Base-by-base conservation (phyloP, 2,888 invertebrate species). In the Drosophila yooni region DNA sequence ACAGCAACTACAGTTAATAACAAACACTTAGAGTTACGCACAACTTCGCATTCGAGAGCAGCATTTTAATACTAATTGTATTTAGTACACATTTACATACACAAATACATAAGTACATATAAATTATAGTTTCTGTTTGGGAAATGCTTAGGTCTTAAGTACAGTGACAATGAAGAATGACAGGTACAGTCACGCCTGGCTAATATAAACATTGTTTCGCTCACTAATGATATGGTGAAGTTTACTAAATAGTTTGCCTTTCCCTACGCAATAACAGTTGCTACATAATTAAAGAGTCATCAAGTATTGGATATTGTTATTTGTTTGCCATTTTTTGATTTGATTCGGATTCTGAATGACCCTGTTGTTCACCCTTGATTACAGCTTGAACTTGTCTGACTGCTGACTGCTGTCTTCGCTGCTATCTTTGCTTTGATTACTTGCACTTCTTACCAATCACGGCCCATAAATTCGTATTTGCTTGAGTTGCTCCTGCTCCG, bases 191-290 rank as follows among this genome's bases (percentile, higher is more conserved):
- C 74, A 65, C 64, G 50, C 64, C 50, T 67, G 59, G 33, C 46
- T 54, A 79, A 56, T 46, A 54, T 43, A 48, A 52, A 38, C 46
- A 62, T 15, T 43, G 7, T 60, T 27, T 51, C 13, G n/a, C 48
- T 36, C 31, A 29, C 57, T 62, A 71, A 78, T 82, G 85, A 85
- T 89, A 89, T 85, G 80, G 80, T 67, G 72, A 54, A 61, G 53
- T 70, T 79, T 43, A 29, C 62, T 53, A 59, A 21, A 61, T 33
- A 61, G 46, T 71, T 56, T 62, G 52, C 40, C 34, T 50, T 53
- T 34, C 10, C 38, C 59, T 51, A 58, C 11, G 27, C n/a, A 68
- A 38, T 53, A 65, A 53, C 34, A 56, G 33, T 70, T 70, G 56
- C 63, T 63, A 68, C 56, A 71, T 38, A 33, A 34, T 34, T 60